These are phyloP conservation scores for Punctoribates punctum DNA, from an alignment of 2,888 invertebrate species.

Conservation along the genomic window DNA sequence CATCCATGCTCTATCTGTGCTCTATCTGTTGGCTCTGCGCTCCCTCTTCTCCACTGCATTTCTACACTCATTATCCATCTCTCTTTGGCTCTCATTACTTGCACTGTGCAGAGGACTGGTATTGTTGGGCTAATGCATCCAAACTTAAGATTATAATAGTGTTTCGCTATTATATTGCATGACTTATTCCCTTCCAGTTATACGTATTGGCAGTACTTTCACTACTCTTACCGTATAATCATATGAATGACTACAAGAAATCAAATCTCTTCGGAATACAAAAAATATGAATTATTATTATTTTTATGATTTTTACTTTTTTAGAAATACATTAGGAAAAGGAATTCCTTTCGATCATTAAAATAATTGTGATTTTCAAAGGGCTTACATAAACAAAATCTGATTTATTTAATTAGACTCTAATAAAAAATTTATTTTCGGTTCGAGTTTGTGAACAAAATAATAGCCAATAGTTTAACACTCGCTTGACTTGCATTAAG, in stretches of 20 bases:
- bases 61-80: constrained; percentile 19
- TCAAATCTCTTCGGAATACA: constrained; percentile 16
- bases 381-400: not conserved
- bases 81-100: constrained; percentile 28
- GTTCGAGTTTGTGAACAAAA: not conserved
- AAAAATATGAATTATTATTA: constrained; percentile 26
- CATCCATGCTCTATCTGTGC: constrained; percentile 30
- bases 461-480: not conserved
- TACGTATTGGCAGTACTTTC: constrained; percentile 13
- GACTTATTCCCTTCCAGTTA: constrained; percentile 29
- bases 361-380: not conserved
- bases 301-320: not conserved
- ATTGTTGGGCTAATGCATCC: constrained; percentile 26
- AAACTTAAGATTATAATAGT: constrained; percentile 35
- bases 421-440: not conserved
- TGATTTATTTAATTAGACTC: constrained; percentile 19
- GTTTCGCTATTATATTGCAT: constrained; percentile 30
- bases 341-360: not conserved
- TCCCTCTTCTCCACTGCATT: no score
- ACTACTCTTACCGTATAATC: constrained; percentile 19
- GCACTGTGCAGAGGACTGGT: not conserved
- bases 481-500: constrained; percentile 13
- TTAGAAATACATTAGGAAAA: not conserved
- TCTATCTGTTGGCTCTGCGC: not conserved
- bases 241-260: constrained; percentile 27